Percentiles rank a stretch among this genome's conserved stretches.
These are phyloP conservation scores for Brenthis daphne DNA, from an alignment of 2,888 invertebrate species.

Conservation along the genomic window DNA sequence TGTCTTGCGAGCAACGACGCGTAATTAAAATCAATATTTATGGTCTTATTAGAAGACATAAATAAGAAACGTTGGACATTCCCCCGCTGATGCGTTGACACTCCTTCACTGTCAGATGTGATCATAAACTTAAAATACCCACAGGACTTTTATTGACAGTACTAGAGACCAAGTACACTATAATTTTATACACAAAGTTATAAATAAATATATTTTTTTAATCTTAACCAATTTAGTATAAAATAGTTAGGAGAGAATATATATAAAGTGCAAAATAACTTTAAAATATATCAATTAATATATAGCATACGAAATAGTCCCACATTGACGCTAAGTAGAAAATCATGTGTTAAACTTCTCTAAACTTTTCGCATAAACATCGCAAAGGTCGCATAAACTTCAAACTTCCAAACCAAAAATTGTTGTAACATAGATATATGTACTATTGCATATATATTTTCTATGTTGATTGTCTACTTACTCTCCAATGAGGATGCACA, in stretches of 20 bases:
- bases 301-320: no score
- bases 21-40: slow-evolving; percentile 70
- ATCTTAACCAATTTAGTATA: neutral
- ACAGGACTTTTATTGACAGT: slow-evolving; percentile 53
- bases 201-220: neutral
- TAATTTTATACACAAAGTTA: slow-evolving; percentile 14
- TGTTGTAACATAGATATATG: no score
- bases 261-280: no score
- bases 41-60: slow-evolving; percentile 47
- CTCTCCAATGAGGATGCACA: no score
- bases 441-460: no score
- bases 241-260: neutral
- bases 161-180: slow-evolving; percentile 38
- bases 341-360: no score
- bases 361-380: no score
- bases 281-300: no score
- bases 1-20: slow-evolving; percentile 49
- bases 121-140: slow-evolving; percentile 54
- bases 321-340: no score
- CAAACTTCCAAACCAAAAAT: no score
- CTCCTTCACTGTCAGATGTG: slow-evolving; percentile 42
- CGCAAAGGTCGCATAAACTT: no score
- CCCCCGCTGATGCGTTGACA: slow-evolving; percentile 42
- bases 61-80: slow-evolving; percentile 42
- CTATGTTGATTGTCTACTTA: no score